Base-by-base conservation (phyloP, 2,113 vertebrate species). In the Pseudopodoces humilis region DNA sequence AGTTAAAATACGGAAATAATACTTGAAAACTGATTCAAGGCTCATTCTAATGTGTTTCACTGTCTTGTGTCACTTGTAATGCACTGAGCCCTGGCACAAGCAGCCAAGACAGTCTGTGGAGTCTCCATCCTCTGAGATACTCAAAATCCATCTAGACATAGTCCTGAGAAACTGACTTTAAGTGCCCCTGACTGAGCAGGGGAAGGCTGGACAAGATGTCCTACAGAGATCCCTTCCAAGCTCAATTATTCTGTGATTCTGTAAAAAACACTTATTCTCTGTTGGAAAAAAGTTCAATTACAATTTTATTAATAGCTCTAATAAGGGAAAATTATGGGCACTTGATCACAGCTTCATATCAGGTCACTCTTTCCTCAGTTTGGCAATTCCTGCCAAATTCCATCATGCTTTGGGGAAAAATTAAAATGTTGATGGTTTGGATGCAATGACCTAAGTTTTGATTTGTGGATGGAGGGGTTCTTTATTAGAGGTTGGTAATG, bases 141-240 rank as follows among this genome's bases (percentile, higher is more conserved):
- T 67, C 50, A 65, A 43, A 77, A 92, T 13, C 30, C 15, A 8
- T 33, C 25, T 17, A 6, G 10, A 47, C 6, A 13, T 8, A 8
- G 6, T 44, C 11, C 33, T 68, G 63, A 58, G n/a, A 27, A 33
- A 30, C 8, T 41, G 28, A 23, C 31, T 80, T 53, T 6, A 63
- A 14, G 1, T 41, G 9, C 3, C 22, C 12, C 18, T 58, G 21
- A 6, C 0, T 19, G 52, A 39, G 8, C 31, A 70, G 18, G 3
- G 4, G 4, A 3, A 7, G 15, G 3, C 7, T 67, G 17, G 22
- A 63, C n/a, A 22, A 49, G 28, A 30, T 46, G 23, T 39, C n/a
- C 21, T 75, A 9, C 22, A 80, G 28, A 87, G 15, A 17, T 69
- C 22, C 9, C 23, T 82, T 74, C 24, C 11, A 72, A 41, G 28